phyloP scores from a whole-genome alignment of 2,888 invertebrate species.

The Ormyrus labotus region DNA sequence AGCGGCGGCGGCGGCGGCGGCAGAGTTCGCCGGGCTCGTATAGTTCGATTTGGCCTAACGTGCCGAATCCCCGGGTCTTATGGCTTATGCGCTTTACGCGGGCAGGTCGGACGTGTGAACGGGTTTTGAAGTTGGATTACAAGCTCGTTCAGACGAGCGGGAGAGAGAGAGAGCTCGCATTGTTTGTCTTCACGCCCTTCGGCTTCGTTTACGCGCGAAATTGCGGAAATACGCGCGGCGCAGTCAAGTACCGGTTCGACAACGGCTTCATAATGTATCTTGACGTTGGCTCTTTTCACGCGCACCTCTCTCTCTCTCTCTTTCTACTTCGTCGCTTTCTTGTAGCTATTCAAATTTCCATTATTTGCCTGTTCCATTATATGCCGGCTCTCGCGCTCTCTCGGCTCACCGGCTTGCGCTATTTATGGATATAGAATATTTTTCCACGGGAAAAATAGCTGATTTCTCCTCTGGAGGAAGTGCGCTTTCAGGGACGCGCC shows the following conservation, averaged over 20 bases:
- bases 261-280: constrained; percentile 15
- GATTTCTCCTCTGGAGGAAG: too few relatives aligned
- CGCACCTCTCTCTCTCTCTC: neutral
- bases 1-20: neutral
- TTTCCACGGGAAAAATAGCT: neutral
- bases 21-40: constrained; percentile 18
- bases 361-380: constrained; percentile 30
- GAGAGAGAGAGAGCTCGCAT: constrained; percentile 1
- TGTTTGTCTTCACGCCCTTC: constrained; percentile 47
- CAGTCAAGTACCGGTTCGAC: constrained; percentile 1
- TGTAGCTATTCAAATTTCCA: constrained; percentile 35
- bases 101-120: constrained; percentile 53
- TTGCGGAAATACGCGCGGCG: constrained; percentile 30
- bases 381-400: neutral
- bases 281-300: constrained; percentile 42
- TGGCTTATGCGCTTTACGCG: constrained; percentile 48
- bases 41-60: constrained; percentile 53
- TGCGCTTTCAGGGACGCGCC: too few relatives aligned
- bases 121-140: constrained; percentile 54
- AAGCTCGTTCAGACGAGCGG: constrained; percentile 37
- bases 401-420: neutral
- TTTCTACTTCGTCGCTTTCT: neutral
- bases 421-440: constrained; percentile 18
- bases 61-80: constrained; percentile 54
- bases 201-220: constrained; percentile 37